Percentiles rank a stretch among this genome's conserved stretches.
phyloP scores from a whole-genome alignment of 2,797 vertebrate genomes.

The Petrocephalus sullivani region DNA sequence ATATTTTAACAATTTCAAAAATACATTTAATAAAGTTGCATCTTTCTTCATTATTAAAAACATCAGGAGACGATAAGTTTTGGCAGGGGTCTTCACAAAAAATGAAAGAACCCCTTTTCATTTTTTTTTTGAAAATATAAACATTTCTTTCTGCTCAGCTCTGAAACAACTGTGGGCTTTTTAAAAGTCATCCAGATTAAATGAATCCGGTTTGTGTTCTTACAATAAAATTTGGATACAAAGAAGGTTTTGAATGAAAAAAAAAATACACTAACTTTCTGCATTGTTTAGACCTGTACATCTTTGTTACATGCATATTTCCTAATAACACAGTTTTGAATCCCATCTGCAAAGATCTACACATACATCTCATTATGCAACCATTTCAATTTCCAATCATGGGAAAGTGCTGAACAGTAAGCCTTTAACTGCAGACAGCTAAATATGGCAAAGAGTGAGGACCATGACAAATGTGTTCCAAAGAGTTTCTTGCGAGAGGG shows the following conservation, averaged over 20 bases:
- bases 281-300: constrained; percentile 52
- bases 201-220: constrained; percentile 33
- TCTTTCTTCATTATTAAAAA: neutral
- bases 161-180: neutral
- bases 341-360: constrained; percentile 6
- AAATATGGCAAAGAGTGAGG: neutral
- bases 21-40: neutral
- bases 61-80: neutral
- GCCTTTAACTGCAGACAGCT: neutral
- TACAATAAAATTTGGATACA: constrained; percentile 25
- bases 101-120: neutral
- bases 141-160: neutral
- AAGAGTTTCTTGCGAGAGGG: neutral
- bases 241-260: constrained; percentile 22
- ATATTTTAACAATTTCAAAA: constrained; percentile 17
- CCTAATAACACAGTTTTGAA: constrained; percentile 50
- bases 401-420: neutral
- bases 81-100: neutral
- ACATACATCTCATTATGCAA: neutral
- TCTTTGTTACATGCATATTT: constrained; percentile 62
- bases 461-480: neutral
- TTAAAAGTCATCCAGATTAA: neutral
- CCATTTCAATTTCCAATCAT: neutral
- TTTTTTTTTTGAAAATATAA: constrained; percentile 8
- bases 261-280: constrained; percentile 51